Evolutionary conservation across 2,113 vertebrate species (phyloP).

Genomic region (Passer montanus): DNA sequence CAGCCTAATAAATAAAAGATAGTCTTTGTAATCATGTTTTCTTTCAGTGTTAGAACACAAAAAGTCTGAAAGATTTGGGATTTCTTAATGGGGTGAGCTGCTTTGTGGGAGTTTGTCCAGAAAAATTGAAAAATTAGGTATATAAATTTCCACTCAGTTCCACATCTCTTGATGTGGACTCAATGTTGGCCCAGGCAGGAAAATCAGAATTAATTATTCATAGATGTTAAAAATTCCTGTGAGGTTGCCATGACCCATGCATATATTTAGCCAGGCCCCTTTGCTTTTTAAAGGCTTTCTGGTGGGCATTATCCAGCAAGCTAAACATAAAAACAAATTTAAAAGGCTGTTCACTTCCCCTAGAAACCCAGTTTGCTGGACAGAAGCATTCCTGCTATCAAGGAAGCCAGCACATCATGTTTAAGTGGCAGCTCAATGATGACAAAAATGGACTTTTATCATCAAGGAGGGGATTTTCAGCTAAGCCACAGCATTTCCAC

Average conservation of each 20-base stretch:
- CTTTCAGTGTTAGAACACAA: not conserved
- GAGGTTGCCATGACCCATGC: not conserved
- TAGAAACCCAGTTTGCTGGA: not conserved
- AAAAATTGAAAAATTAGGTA: not conserved
- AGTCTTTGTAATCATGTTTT: not conserved
- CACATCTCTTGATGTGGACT: not conserved
- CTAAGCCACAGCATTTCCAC: not conserved
- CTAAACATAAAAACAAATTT: not conserved
- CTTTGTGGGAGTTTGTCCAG: not conserved
- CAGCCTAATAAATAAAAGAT: not conserved
- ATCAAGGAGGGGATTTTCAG: not conserved
- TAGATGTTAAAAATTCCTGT: not conserved
- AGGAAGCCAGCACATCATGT: not conserved
- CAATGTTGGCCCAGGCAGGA: fast-evolving
- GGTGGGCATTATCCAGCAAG: not conserved
- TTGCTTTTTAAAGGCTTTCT: not conserved
- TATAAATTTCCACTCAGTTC: not conserved
- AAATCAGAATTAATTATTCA: not conserved
- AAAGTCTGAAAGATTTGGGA: not conserved
- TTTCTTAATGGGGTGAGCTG: not conserved
- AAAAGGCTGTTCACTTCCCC: not conserved
- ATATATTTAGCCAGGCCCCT: not conserved
- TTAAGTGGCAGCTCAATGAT: not conserved
- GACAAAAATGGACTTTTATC: not conserved
- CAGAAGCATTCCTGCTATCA: not conserved